Evolutionary conservation across 1,140 invertebrate genomes (phyloP).

Genomic region (Drosophila triauraria): DNA sequence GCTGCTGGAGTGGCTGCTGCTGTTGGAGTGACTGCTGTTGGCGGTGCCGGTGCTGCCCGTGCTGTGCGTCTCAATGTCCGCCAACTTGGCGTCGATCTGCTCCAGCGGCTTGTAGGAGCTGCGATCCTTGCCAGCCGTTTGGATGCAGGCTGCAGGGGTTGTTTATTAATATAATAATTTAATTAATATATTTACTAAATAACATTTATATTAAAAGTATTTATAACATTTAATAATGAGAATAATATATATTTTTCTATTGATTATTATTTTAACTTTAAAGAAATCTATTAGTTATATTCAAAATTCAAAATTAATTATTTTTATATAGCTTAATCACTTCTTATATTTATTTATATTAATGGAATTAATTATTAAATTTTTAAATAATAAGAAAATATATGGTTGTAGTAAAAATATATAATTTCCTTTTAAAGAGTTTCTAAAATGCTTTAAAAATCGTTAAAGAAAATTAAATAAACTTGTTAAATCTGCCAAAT

Average conservation of each 20-base stretch:
- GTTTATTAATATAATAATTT: background rate
- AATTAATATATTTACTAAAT: background rate
- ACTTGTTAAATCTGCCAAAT: too few relatives aligned
- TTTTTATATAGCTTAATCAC: too few relatives aligned
- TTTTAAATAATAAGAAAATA: too few relatives aligned
- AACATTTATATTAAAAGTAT: too few relatives aligned
- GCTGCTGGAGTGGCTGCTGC: conserved; percentile 45
- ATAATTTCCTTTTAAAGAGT: too few relatives aligned
- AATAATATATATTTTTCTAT: too few relatives aligned
- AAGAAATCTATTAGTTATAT: background rate
- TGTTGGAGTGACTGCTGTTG: conserved; percentile 43
- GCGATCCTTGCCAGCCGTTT: conserved; percentile 86
- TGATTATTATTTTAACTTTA: background rate
- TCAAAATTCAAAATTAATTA: too few relatives aligned
- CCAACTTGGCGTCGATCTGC: conserved; percentile 84
- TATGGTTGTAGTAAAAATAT: too few relatives aligned
- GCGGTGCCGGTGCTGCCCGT: conserved; percentile 57
- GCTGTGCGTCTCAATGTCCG: conserved; percentile 72
- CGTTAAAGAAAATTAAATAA: too few relatives aligned
- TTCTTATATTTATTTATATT: too few relatives aligned
- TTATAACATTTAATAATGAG: background rate
- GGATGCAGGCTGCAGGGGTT: conserved; percentile 85
- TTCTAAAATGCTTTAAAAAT: too few relatives aligned
- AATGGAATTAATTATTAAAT: too few relatives aligned
- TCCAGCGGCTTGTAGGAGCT: conserved; percentile 86